Conservation (phyloP, 2,888 invertebrate genomes). For the Pterostichus niger region DNA sequence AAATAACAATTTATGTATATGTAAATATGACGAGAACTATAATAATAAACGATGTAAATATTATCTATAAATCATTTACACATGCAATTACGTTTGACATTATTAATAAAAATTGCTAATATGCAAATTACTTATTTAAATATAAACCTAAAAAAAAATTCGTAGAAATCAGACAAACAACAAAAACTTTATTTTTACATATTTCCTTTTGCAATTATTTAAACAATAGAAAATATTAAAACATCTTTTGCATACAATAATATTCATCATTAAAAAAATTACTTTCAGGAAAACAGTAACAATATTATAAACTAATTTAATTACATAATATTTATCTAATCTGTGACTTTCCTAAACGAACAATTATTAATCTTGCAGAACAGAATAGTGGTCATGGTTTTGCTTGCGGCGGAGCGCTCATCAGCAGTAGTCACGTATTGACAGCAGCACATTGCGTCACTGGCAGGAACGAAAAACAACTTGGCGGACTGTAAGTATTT, state of each 20-base stretch:
- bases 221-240: no score
- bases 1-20: neutral
- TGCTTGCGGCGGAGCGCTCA: conserved; percentile 74
- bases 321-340: no score
- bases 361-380: neutral
- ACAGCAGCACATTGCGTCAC: conserved; percentile 76
- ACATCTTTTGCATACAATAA: no score
- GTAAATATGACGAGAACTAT: neutral
- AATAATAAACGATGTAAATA: neutral
- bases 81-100: neutral
- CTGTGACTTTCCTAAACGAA: no score
- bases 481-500: conserved; percentile 63
- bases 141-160: neutral
- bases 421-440: conserved; percentile 73
- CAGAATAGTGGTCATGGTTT: conserved; percentile 68
- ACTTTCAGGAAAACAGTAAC: no score
- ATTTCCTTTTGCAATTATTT: no score
- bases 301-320: no score
- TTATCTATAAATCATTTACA: conserved; percentile 1
- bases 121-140: conserved; percentile 1
- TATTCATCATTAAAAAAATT: no score
- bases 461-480: conserved; percentile 62
- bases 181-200: no score
- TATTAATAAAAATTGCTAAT: neutral
- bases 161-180: neutral